Base-by-base conservation (phyloP, 2,113 vertebrate genomes). In the Lepus americanus region DNA sequence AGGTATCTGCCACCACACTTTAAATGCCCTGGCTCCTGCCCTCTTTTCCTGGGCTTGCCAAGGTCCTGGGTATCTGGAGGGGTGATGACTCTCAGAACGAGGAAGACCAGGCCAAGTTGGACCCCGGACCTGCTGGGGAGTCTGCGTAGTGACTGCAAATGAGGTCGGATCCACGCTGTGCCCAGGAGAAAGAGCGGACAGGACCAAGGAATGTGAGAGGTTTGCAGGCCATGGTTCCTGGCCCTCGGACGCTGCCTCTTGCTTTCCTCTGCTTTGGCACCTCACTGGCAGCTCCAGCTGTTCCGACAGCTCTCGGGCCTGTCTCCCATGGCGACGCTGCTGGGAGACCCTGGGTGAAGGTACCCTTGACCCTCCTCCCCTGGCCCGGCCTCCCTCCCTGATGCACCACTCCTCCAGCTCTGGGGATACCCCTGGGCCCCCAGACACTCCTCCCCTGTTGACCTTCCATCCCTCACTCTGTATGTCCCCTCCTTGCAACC, bases 271-370 rank as follows among this genome's bases (percentile, higher is more conserved):
- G 59, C 22, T 79, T 39, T 63, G 23, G 29, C 90, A n/a, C 29
- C 61, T 3, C 20, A 2, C 10, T 0, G 6, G 16, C 23, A 9
- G 25, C 69, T 66, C n/a, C 27, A 23, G 19, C 23, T 9, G n/a
- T 23, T 36, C n/a, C 29, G 27, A 53, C 33, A 16, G 31, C 44
- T n/a, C 20, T 36, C 14, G 55, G 22, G 79, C 61, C 44, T 64
- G 23, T 66, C 33, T 36, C 39, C 39, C 6, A 0, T 27, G 7
- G 1, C n/a, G 51, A 16, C 8, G 1, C 73, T 9, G 6, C 74
- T 25, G 0, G 64, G 12, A 78, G 20, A 1, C 1, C 1, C 29
- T 13, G 3, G 11, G 2, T 2, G 33, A 36, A 23, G 36, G 16
- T 74, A 7, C 77, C 53, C 66, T n/a, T 17, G 0, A 19, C 49